Base-by-base conservation (phyloP, 2,797 vertebrate genomes). In the Varecia variegata region DNA sequence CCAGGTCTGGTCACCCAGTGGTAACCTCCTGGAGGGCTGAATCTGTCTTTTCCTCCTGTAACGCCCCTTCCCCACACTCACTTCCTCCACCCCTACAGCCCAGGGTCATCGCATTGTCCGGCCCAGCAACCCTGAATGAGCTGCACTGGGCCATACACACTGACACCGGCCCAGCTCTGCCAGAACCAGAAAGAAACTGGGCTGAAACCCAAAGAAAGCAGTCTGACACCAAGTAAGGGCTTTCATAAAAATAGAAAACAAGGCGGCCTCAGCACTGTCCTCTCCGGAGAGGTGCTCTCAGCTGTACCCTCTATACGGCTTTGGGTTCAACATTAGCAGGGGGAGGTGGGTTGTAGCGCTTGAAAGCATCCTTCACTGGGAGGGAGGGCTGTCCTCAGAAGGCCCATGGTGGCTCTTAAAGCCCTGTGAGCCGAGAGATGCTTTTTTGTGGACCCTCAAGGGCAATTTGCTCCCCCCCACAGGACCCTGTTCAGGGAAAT, bases 191-290 rank as follows among this genome's bases (percentile, higher is more conserved):
- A 90, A 95, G 90, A 86, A 91, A 89, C 65, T 76, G 54, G 93
- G 81, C 91, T 90, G 45, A 54, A 62, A 88, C 62, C 87, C 94
- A 97, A 87, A 96, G 89, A 87, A 94, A 95, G 54, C 10, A 62
- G 84, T 32, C 71, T 0, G 10, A 88, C 68, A 85, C 94, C 95
- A 67, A 95, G 80, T 56, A 74, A 95, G 27, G 65, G 73, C 40
- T 81, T 92, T 71, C 9, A 6, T 79, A 96, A 94, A 94, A 96
- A 96, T 27, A 97, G 94, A 95, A 95, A 93, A 86, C 60, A 47
- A 86, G 71, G 71, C 30, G 17, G 50, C 38, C 47, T 67, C 52
- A 12, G 56, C 27, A 87, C 56, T 23, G 15, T 79, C 27, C 25
- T 54, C 50, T 76, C 83, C 74, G 30, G 12, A 27, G 40, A 54